A percentile compares a stretch with the other conserved stretches of the same genome.
phyloP scores from a whole-genome alignment of 2,888 invertebrate genomes.

The Pocota personata region DNA sequence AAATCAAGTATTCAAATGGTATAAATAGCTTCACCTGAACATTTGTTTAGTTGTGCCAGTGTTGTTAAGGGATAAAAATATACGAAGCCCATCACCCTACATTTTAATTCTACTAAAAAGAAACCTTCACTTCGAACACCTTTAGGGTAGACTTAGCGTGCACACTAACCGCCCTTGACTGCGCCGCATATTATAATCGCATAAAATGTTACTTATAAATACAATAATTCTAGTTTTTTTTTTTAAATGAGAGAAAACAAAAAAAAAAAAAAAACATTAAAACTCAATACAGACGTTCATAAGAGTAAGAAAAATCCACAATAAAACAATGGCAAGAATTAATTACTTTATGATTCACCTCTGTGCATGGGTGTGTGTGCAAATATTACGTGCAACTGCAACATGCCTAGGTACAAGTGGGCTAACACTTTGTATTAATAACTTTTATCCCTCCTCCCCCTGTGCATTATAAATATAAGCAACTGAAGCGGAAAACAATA shows the following conservation, averaged over 20 bases:
- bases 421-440: constrained; percentile 52
- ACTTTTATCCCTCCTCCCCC: constrained; percentile 32
- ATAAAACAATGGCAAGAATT: constrained; percentile 63
- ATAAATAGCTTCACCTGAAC: no score
- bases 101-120: not conserved
- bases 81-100: not conserved
- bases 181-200: constrained; percentile 38
- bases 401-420: constrained; percentile 6
- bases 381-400: constrained; percentile 35
- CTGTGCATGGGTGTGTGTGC: not conserved
- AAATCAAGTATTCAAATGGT: no score
- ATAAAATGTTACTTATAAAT: constrained; percentile 18
- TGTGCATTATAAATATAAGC: constrained; percentile 51
- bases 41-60: no score
- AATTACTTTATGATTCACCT: constrained; percentile 66
- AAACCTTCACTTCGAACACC: not conserved
- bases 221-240: constrained; percentile 48
- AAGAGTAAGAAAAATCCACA: constrained; percentile 15
- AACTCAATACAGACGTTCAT: constrained; percentile 9
- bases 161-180: constrained; percentile 37
- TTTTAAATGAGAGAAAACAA: not conserved
- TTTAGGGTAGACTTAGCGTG: constrained; percentile 10
- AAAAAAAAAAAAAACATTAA: not conserved
- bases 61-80: not conserved
- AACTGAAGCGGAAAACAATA: constrained; percentile 51